These are phyloP conservation scores for Plodia interpunctella DNA, from an alignment of 1,140 invertebrate species.

Conservation along the genomic window DNA sequence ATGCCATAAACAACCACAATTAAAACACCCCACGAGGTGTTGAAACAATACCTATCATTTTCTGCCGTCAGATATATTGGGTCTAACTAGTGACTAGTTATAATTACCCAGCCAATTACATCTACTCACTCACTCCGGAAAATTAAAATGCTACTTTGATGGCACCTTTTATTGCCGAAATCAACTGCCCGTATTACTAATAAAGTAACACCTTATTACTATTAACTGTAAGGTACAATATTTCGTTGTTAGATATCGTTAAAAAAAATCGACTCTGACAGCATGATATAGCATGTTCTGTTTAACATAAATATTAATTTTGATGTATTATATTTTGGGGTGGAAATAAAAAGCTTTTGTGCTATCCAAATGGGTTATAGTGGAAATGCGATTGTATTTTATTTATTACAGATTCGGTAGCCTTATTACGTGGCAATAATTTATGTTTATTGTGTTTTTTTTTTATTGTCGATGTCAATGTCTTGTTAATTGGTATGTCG, in stretches of 20 bases:
- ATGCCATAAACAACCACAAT: neutral
- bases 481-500: neutral
- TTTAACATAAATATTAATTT: conserved; percentile 14
- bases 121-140: conserved; percentile 6
- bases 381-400: conserved; percentile 10
- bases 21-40: neutral
- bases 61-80: neutral
- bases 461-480: neutral
- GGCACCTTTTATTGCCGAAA: conserved; percentile 8
- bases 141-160: conserved; percentile 8
- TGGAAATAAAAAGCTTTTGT: conserved; percentile 12
- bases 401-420: conserved; percentile 12
- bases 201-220: neutral
- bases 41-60: conserved; percentile 3
- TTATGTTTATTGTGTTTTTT: conserved; percentile 5
- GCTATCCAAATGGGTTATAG: conserved; percentile 11
- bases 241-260: neutral
- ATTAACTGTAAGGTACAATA: neutral
- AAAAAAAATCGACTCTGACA: neutral
- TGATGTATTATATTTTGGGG: conserved; percentile 13
- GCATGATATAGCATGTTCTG: conserved; percentile 9
- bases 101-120: conserved; percentile 10
- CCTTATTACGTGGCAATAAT: conserved; percentile 5
- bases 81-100: conserved; percentile 9
- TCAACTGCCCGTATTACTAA: neutral